A percentile compares a stretch with the other conserved stretches of the same genome.
phyloP scores from a whole-genome alignment of 1,140 invertebrate genomes.

The Chironomus tepperi region DNA sequence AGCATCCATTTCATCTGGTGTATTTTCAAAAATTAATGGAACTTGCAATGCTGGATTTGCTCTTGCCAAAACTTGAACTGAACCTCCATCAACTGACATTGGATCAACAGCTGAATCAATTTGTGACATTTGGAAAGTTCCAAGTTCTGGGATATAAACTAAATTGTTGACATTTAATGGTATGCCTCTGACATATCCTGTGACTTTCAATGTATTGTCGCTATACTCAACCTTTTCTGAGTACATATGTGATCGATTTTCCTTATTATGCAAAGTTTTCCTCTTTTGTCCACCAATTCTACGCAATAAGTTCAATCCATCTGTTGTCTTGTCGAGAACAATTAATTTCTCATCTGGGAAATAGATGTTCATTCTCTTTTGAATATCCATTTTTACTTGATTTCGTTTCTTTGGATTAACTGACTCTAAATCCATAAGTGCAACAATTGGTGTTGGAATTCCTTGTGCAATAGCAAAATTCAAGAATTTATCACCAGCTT shows the following conservation, averaged over 20 bases:
- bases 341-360: conserved; percentile 76
- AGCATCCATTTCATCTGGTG: conserved; percentile 82
- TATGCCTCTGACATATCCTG: conserved; percentile 75
- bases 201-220: conserved; percentile 69
- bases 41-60: conserved; percentile 65
- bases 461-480: conserved; percentile 70
- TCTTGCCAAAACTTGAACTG: conserved; percentile 48
- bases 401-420: conserved; percentile 63
- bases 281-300: conserved; percentile 75
- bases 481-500: conserved; percentile 65
- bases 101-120: conserved; percentile 71
- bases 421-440: conserved; percentile 64
- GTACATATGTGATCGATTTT: conserved; percentile 69
- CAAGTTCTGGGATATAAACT: conserved; percentile 82
- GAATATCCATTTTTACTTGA: conserved; percentile 62
- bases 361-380: conserved; percentile 67
- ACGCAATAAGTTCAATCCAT: conserved; percentile 70
- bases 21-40: conserved; percentile 67
- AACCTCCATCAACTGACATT: conserved; percentile 45
- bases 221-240: conserved; percentile 69
- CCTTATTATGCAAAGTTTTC: conserved; percentile 59
- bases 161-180: conserved; percentile 78
- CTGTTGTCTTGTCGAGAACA: conserved; percentile 60
- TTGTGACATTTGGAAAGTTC: conserved; percentile 82
- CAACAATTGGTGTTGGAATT: conserved; percentile 67